Evolutionary conservation across 2,797 vertebrate genomes (phyloP), one percentile per base, ranked within the genome.

Genomic region (Apodemus agrarius): DNA sequence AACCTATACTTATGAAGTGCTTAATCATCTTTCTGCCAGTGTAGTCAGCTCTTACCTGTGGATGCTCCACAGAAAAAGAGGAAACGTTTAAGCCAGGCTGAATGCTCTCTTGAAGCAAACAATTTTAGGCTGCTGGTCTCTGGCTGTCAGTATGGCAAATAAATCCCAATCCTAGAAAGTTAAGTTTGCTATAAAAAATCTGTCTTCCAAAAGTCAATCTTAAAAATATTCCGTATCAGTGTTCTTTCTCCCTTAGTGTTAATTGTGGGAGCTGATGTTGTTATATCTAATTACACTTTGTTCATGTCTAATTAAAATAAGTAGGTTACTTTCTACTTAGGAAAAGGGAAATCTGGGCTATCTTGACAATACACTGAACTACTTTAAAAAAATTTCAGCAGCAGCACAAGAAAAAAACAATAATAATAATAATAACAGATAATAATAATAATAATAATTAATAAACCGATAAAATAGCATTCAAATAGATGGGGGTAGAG

Each of bases 1-100:
- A 93, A 75, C 92, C 95, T 96, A 61, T 93, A 96, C 46, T 97
- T 96, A 93, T 0, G 8, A 92, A 92, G 74, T 91, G 89, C 72
- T 95, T 94, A 85, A 63, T 96, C 83, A 93, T 94, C 86, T 79
- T 96, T 91, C 52, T 82, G 29, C 86, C 92, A 34, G 46, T 52
- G 34, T 8, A 63, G n/a, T 67, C 79, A 61, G 90, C 57, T 94
- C 85, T 92, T 74, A 96, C 52, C 89, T 78, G 59, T 22, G 87
- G 59, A 49, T 84, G 78, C 59, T 57, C n/a, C 57, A 79, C 9
- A 88, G 91, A 61, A 94, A 94, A 96, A 80, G 78, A 17, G n/a
- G 54, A 94, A 96, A 91, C 74, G 40, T 65, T 89, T 92, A 94
- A 40, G 19, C 21, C 91, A 94, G 83, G n/a, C 49, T 89, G 87